Evolutionary conservation across 2,797 vertebrate species (phyloP).

Genomic region (Synanceia verrucosa): DNA sequence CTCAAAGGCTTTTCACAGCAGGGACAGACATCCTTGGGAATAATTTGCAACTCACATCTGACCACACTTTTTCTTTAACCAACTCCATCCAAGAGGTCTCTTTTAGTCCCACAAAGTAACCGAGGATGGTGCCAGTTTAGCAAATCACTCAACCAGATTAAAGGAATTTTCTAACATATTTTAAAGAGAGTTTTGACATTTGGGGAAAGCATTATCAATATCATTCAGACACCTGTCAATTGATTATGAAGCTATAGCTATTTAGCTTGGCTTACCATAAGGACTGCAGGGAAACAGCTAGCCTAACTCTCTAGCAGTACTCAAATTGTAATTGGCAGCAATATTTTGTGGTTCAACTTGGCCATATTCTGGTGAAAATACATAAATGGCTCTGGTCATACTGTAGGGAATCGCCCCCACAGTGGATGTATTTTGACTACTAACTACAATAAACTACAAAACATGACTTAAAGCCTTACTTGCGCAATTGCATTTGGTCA

Average conservation of each 20-base stretch:
- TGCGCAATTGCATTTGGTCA: too few species aligned
- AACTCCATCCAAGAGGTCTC: background rate
- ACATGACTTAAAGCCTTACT: too few species aligned
- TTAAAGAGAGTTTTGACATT: background rate
- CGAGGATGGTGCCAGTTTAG: background rate
- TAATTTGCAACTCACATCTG: background rate
- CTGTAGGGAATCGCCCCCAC: too few species aligned
- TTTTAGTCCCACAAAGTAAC: background rate
- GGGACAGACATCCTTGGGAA: background rate
- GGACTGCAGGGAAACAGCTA: background rate
- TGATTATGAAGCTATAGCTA: background rate
- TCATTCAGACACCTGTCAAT: background rate
- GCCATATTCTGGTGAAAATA: too few species aligned
- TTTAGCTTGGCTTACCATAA: background rate
- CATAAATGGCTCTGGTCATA: too few species aligned
- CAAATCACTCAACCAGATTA: background rate
- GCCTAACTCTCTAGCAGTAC: background rate
- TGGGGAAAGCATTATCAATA: background rate
- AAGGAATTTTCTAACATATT: background rate
- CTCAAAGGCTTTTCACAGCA: slow-evolving; percentile 18
- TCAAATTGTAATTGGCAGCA: background rate
- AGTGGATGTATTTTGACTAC: too few species aligned
- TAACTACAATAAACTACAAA: too few species aligned
- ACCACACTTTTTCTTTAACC: background rate
- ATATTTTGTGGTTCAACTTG: too few species aligned